Conservation (phyloP, 2,888 invertebrate species). For the Pheosia gnoma region DNA sequence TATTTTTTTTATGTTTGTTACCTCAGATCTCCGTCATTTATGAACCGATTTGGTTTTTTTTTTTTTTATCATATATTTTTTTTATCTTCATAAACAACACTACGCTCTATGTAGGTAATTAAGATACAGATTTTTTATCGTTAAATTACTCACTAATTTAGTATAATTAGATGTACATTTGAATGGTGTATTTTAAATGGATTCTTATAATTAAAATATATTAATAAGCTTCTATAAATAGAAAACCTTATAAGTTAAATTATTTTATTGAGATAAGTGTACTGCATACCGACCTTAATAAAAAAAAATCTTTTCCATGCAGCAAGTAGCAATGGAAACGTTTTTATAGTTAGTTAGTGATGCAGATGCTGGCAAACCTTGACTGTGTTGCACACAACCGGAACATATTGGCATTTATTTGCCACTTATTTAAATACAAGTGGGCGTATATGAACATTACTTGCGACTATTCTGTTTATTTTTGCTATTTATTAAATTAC, state of each 20-base stretch:
- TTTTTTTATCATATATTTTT: too few relatives aligned
- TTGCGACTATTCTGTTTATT: constrained; percentile 16
- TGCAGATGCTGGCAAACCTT: constrained; percentile 35
- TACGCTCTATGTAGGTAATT: neutral
- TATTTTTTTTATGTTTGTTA: too few relatives aligned
- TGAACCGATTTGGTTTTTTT: too few relatives aligned
- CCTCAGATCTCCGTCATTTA: too few relatives aligned
- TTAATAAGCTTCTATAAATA: too few relatives aligned
- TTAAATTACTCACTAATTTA: too few relatives aligned
- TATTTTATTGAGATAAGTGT: too few relatives aligned
- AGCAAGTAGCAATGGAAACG: neutral
- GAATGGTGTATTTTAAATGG: too few relatives aligned
- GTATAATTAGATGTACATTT: too few relatives aligned
- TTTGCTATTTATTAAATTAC: constrained; percentile 25
- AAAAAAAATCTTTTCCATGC: neutral
- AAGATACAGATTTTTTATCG: neutral
- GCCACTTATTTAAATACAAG: constrained; percentile 29
- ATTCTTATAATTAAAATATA: too few relatives aligned
- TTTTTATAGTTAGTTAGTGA: constrained; percentile 19
- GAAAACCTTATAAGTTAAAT: too few relatives aligned
- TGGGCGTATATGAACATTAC: constrained; percentile 11
- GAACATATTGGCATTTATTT: constrained; percentile 21
- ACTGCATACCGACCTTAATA: too few relatives aligned
- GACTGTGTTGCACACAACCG: constrained; percentile 18
- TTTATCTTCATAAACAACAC: neutral